Conservation (phyloP, 35 echinoderm and acorn worm species). For the Anneissia japonica region DNA sequence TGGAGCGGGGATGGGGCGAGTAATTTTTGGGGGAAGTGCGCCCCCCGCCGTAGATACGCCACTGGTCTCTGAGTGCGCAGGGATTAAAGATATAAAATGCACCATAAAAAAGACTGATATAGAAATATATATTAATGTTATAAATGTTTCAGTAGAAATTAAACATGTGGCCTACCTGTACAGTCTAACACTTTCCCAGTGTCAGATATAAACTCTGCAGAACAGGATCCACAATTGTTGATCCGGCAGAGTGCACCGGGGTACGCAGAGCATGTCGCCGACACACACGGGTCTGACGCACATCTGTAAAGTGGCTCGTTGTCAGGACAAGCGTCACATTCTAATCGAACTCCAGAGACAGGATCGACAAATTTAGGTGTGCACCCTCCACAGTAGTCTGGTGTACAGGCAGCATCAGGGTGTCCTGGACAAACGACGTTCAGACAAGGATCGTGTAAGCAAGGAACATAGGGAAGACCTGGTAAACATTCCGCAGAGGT, state of each 20-base stretch:
- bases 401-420: constrained; percentile 7
- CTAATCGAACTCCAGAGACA: neutral
- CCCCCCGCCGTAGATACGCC: no score
- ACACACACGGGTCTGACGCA: constrained; percentile 21
- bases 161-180: neutral
- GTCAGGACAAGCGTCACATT: constrained; percentile 14
- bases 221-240: constrained; percentile 20
- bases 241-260: constrained; percentile 15
- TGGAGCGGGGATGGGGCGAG: no score
- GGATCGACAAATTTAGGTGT: neutral
- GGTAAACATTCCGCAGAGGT: neutral
- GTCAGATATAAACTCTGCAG: neutral
- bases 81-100: no score
- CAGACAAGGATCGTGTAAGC: constrained; percentile 9
- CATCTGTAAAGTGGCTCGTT: neutral
- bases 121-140: no score
- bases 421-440: neutral
- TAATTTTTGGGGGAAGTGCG: no score
- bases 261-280: neutral
- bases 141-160: no score
- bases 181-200: neutral
- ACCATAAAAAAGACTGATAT: no score
- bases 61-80: no score
- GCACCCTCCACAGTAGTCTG: constrained; percentile 33
- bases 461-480: constrained; percentile 10